A percentile compares a stretch with the other conserved stretches of the same genome.
Evolutionary conservation across 2,888 invertebrate species (phyloP).

Genomic region (Hipparchia semele): DNA sequence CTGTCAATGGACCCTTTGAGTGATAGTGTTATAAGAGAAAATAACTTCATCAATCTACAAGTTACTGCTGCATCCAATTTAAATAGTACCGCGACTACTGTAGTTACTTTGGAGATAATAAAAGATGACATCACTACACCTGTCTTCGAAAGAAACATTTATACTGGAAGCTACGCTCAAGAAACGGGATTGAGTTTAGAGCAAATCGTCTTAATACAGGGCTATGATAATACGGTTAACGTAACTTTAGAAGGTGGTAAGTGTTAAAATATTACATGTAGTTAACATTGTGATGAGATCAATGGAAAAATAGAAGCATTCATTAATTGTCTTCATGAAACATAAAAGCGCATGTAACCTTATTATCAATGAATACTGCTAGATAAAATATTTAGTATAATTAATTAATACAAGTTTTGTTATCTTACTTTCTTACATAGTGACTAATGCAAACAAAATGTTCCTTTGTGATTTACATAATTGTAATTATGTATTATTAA

Average conservation of each 20-base stretch:
- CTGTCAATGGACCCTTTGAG: slow-evolving; percentile 54
- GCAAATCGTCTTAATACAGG: slow-evolving; percentile 56
- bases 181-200: slow-evolving; percentile 52
- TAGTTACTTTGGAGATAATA: slow-evolving; percentile 61
- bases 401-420: no score
- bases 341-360: background rate
- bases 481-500: no score
- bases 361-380: background rate
- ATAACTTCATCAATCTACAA: slow-evolving; percentile 56
- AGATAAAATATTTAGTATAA: no score
- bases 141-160: slow-evolving; percentile 56
- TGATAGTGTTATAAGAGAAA: slow-evolving; percentile 51
- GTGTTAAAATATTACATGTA: background rate
- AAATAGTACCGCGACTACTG: slow-evolving; percentile 49
- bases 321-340: background rate
- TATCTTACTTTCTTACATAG: no score
- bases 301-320: background rate
- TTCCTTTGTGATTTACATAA: no score
- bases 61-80: slow-evolving; percentile 52
- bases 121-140: slow-evolving; percentile 65
- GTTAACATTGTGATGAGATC: background rate
- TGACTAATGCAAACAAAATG: no score
- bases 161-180: slow-evolving; percentile 55
- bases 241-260: slow-evolving; percentile 61
- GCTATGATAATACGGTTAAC: slow-evolving; percentile 58